Conservation (phyloP, 1,140 invertebrate genomes). For the Galleria mellonella region DNA sequence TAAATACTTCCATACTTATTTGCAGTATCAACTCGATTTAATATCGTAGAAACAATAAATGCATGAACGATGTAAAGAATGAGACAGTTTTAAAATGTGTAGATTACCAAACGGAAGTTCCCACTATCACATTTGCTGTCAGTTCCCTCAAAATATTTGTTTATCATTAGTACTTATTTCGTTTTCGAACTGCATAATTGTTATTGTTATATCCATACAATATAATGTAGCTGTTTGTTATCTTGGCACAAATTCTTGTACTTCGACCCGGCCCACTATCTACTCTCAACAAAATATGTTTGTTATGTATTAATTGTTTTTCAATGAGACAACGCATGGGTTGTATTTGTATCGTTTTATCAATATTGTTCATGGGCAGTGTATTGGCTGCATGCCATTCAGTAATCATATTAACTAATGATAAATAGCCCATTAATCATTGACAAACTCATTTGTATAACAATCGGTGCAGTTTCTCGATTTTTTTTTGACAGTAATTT, state of each 20-base stretch:
- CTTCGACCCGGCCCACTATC: constrained; percentile 30
- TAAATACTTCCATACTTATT: too few species aligned
- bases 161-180: neutral
- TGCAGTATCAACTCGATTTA: too few species aligned
- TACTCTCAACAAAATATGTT: constrained; percentile 22
- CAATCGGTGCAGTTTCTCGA: too few species aligned
- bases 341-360: constrained; percentile 9
- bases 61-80: too few species aligned
- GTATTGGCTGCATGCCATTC: constrained; percentile 14
- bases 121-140: too few species aligned
- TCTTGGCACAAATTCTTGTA: constrained; percentile 38
- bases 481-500: too few species aligned
- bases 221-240: constrained; percentile 10
- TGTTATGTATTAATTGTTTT: constrained; percentile 30
- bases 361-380: constrained; percentile 7
- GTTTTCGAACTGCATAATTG: constrained; percentile 14
- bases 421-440: constrained; percentile 7
- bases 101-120: too few species aligned
- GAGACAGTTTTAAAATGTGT: too few species aligned
- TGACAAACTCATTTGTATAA: neutral
- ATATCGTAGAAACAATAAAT: too few species aligned
- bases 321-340: constrained; percentile 19
- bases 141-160: neutral
- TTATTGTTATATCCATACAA: neutral
- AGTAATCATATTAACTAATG: constrained; percentile 7